Percentiles rank a stretch among this genome's conserved stretches.
Conservation (phyloP, 2,113 vertebrate species). For the Orientallactaga bullata region DNA sequence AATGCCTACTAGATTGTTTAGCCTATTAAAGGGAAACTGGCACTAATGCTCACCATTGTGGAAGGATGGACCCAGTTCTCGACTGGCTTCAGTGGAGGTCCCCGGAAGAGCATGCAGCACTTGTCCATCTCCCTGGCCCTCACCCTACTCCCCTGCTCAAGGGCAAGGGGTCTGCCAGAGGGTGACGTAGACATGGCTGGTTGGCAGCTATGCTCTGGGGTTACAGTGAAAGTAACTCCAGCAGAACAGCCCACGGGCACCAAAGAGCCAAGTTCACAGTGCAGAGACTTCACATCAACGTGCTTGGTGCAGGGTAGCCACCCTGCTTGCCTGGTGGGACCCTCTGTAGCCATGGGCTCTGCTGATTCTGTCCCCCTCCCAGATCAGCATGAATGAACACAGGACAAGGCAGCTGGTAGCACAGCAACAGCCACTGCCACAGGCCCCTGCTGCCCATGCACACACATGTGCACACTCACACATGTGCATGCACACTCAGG, state of each 20-base stretch:
- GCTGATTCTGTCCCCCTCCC: not conserved
- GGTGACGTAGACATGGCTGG: not conserved
- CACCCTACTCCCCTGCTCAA: not conserved
- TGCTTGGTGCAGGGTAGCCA: not conserved
- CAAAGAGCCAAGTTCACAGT: slow-evolving; percentile 28
- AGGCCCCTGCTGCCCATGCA: no score
- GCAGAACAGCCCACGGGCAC: not conserved
- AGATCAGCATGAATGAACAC: not conserved
- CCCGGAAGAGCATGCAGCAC: not conserved
- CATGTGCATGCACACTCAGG: not conserved
- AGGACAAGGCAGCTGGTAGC: not conserved
- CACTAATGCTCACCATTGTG: not conserved
- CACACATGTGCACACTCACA: not conserved
- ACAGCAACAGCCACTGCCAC: no score
- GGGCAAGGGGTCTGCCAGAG: not conserved
- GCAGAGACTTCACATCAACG: not conserved
- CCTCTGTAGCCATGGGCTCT: not conserved
- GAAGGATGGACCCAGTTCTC: not conserved
- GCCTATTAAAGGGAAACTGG: not conserved
- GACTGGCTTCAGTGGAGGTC: not conserved
- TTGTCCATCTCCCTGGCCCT: not conserved
- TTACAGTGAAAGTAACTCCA: not conserved
- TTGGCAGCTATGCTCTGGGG: not conserved
- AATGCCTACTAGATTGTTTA: not conserved
- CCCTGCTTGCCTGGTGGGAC: not conserved